These are phyloP conservation scores for Balanococcus diminutus DNA, from an alignment of 2,888 invertebrate species.

Conservation along the genomic window DNA sequence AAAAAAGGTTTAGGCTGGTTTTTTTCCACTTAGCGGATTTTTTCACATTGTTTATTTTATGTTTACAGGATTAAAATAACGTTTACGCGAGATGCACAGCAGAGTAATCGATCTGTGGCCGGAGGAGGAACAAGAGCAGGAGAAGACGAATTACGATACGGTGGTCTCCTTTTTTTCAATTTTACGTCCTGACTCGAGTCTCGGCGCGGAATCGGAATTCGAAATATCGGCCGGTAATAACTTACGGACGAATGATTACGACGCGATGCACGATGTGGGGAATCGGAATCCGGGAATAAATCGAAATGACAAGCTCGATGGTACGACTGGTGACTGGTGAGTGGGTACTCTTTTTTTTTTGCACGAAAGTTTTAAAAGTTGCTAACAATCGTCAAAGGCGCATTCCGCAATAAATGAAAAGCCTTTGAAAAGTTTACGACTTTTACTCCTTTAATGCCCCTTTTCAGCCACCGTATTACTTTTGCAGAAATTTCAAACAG, in stretches of 20 bases:
- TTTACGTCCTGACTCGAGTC: neutral
- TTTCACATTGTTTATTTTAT: constrained; percentile 32
- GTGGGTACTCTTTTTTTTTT: neutral
- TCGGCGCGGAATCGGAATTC: neutral
- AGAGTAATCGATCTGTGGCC: neutral
- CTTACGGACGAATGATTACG: constrained; percentile 45
- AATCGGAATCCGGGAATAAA: constrained; percentile 35
- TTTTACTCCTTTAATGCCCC: constrained; percentile 54
- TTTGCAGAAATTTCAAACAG: constrained; percentile 53
- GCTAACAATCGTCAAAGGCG: constrained; percentile 54
- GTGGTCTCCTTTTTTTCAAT: neutral
- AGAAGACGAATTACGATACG: neutral
- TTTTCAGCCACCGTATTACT: constrained; percentile 54
- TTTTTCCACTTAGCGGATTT: constrained; percentile 20
- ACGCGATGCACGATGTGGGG: too few relatives aligned
- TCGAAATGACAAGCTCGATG: neutral
- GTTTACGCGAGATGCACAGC: neutral
- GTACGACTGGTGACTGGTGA: too few relatives aligned
- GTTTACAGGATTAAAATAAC: constrained; percentile 22
- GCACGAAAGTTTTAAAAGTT: constrained; percentile 43
- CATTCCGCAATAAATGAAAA: constrained; percentile 54
- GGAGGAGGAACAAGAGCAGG: neutral
- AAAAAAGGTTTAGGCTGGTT: neutral
- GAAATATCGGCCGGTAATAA: constrained; percentile 33
- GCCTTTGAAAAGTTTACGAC: constrained; percentile 55